A percentile compares a stretch with the other conserved stretches of the same genome.
Conservation (phyloP, 2,113 vertebrate genomes). For the Stomatorhinus ivindoensis region DNA sequence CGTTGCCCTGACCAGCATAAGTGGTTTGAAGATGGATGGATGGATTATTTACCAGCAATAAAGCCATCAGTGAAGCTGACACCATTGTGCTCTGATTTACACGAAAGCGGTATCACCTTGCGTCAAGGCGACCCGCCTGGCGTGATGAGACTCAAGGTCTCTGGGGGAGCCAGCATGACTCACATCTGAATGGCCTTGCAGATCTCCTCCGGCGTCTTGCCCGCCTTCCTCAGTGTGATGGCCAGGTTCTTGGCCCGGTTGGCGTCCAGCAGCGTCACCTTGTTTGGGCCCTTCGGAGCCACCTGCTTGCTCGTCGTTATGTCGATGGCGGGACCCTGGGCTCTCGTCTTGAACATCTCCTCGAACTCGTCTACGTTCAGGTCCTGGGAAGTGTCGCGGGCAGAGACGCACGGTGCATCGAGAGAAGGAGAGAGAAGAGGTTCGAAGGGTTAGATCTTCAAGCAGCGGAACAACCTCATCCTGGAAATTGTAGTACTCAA, state of each 20-base stretch:
- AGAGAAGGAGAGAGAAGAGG: background rate
- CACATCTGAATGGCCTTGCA: conserved; percentile 91
- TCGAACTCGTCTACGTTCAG: conserved; percentile 94
- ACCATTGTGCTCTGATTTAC: background rate
- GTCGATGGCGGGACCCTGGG: conserved; percentile 88
- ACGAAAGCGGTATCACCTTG: background rate
- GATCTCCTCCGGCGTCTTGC: conserved; percentile 85
- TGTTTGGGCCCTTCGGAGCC: conserved; percentile 79
- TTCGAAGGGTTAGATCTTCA: background rate
- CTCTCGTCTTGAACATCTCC: conserved; percentile 97
- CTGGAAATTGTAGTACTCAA: background rate
- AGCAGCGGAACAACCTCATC: background rate
- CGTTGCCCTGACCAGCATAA: background rate
- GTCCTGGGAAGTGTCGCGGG: conserved; percentile 56
- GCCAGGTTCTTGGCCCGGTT: conserved; percentile 94
- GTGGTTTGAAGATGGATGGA: background rate
- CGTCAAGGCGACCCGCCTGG: background rate
- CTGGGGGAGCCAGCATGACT: conserved; percentile 39
- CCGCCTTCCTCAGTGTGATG: conserved; percentile 91
- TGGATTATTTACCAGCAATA: background rate
- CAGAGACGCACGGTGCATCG: background rate
- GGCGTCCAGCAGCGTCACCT: conserved; percentile 89
- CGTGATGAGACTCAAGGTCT: background rate
- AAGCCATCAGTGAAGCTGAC: background rate
- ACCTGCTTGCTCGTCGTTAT: conserved; percentile 80